Conservation (phyloP, 1,140 invertebrate genomes). For the Diploscapter pachys region DNA sequence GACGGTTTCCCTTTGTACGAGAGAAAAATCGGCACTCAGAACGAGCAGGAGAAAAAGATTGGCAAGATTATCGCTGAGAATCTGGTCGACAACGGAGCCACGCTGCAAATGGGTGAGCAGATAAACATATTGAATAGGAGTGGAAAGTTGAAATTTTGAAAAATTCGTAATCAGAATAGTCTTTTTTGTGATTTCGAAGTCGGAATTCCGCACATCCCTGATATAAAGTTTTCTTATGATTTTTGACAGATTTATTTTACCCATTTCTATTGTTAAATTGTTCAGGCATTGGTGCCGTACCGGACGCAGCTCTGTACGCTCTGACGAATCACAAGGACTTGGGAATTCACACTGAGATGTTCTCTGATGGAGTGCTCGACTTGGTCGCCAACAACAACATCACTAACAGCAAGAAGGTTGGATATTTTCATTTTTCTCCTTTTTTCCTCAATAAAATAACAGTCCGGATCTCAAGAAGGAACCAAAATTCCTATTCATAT, state of each 20-base stretch:
- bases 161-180: too few relatives aligned
- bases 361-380: slow-evolving; percentile 82
- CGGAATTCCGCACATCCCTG: too few relatives aligned
- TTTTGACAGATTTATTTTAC: slow-evolving; percentile 1
- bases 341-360: slow-evolving; percentile 90
- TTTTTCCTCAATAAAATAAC: too few relatives aligned
- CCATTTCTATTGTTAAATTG: slow-evolving; percentile 20
- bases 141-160: too few relatives aligned
- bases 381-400: slow-evolving; percentile 77
- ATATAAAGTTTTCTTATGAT: background rate
- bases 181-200: too few relatives aligned
- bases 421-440: background rate
- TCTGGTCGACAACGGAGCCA: slow-evolving; percentile 82
- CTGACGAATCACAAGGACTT: slow-evolving; percentile 81
- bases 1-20: slow-evolving; percentile 68
- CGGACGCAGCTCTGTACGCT: slow-evolving; percentile 77
- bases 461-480: too few relatives aligned
- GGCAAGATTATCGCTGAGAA: slow-evolving; percentile 83
- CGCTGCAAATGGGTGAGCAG: slow-evolving; percentile 78
- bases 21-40: slow-evolving; percentile 7
- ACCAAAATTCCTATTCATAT: too few relatives aligned
- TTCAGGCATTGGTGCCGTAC: slow-evolving; percentile 81
- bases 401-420: slow-evolving; percentile 78
- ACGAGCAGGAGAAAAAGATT: slow-evolving; percentile 72
- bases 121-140: too few relatives aligned